Conservation (phyloP, 2,888 invertebrate genomes). For the Merodon equestris region DNA sequence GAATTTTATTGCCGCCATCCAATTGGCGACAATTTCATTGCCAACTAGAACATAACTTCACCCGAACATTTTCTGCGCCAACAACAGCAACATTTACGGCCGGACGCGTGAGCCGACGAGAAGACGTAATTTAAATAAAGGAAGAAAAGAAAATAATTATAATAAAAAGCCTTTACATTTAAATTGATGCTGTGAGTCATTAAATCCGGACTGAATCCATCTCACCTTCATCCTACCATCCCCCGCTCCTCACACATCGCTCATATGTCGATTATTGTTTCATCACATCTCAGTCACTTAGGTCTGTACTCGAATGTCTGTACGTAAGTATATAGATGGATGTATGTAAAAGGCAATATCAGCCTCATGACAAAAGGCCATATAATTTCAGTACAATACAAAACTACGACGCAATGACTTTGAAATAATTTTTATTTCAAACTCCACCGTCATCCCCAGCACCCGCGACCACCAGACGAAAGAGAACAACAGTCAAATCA, state of each 20-base stretch:
- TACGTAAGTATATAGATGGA: conserved; percentile 20
- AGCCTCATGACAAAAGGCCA: conserved; percentile 62
- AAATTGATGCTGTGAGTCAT: conserved; percentile 64
- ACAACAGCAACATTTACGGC: neutral
- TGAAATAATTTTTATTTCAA: conserved; percentile 29
- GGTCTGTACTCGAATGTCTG: neutral
- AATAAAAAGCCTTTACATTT: conserved; percentile 59
- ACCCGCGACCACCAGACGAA: neutral
- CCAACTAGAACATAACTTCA: conserved; percentile 28
- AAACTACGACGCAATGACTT: conserved; percentile 61
- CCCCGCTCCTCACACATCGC: conserved; percentile 20
- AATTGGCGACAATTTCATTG: conserved; percentile 15
- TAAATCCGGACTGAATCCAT: conserved; percentile 43
- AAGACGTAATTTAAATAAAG: neutral
- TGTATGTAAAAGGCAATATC: conserved; percentile 41
- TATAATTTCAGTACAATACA: conserved; percentile 62
- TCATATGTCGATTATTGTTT: conserved; percentile 59
- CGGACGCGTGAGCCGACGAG: no score
- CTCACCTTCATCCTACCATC: no score
- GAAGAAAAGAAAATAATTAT: conserved; percentile 30
- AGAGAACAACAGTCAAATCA: conserved; percentile 19
- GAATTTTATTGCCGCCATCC: no score
- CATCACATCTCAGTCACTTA: conserved; percentile 30
- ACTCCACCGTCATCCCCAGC: neutral
- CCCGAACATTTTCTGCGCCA: neutral